These are phyloP conservation scores for Pandion haliaetus DNA, from an alignment of 2,113 vertebrate species.

Conservation along the genomic window DNA sequence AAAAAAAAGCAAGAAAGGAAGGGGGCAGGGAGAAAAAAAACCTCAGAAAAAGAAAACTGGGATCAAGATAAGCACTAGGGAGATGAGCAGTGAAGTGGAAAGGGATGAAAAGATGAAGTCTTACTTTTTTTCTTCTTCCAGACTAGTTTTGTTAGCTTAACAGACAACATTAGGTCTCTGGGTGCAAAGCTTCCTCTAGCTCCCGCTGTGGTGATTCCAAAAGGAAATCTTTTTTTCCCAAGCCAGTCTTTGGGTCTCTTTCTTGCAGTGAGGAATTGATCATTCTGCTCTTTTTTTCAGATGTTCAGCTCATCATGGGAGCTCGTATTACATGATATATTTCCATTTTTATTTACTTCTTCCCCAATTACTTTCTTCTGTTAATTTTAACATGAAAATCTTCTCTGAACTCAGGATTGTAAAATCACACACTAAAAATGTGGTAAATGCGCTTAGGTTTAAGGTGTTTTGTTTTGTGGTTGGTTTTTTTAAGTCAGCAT, in stretches of 20 bases:
- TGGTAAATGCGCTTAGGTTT: background rate
- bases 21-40: background rate
- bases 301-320: background rate
- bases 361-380: background rate
- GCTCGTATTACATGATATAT: background rate
- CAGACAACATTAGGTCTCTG: slow-evolving; percentile 18
- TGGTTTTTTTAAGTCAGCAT: background rate
- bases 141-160: slow-evolving; percentile 48
- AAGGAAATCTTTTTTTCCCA: background rate
- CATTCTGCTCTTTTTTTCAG: background rate
- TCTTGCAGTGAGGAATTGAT: background rate
- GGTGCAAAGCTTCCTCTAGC: slow-evolving; percentile 32
- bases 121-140: slow-evolving; percentile 13
- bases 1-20: background rate
- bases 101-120: slow-evolving; percentile 35
- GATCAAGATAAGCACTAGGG: slow-evolving; percentile 17
- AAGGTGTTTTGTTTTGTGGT: background rate
- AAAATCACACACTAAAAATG: background rate
- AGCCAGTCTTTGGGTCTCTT: background rate
- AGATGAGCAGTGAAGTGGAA: slow-evolving; percentile 35
- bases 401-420: background rate
- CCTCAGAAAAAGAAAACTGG: background rate
- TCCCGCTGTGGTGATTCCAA: slow-evolving; percentile 51
- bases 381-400: slow-evolving; percentile 23
- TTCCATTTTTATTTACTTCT: background rate